Conservation (phyloP, 2,113 vertebrate genomes). For the Elgaria multicarinata region DNA sequence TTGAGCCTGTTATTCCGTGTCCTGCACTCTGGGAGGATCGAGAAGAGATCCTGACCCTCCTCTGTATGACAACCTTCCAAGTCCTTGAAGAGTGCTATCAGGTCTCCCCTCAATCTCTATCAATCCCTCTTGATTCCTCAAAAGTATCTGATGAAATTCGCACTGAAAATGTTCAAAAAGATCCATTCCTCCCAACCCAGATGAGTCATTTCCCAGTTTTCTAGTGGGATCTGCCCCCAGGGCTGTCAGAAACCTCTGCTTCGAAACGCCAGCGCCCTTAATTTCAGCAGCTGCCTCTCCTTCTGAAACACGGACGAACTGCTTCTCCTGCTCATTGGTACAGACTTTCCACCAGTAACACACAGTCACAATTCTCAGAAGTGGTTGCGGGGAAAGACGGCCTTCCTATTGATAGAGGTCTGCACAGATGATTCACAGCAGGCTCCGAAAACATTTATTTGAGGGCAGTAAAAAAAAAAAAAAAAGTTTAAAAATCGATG, state of each 20-base stretch:
- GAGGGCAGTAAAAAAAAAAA: background rate
- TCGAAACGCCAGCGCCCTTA: background rate
- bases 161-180: no score
- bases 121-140: no score
- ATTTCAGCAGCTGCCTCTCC: background rate
- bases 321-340: background rate
- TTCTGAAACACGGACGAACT: background rate
- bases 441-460: background rate
- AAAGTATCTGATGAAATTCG: no score
- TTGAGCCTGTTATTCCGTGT: no score
- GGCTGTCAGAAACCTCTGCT: no score
- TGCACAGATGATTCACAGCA: background rate
- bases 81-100: no score
- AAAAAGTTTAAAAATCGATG: background rate
- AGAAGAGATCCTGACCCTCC: no score
- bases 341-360: background rate
- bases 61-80: no score
- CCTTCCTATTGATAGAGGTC: background rate
- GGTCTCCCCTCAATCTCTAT: no score
- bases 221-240: no score
- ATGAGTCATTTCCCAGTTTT: background rate
- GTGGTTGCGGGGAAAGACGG: background rate
- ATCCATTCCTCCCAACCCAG: no score
- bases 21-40: no score
- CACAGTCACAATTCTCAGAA: background rate